Percentiles rank a stretch among this genome's conserved stretches.
phyloP scores from a whole-genome alignment of 2,888 invertebrate species.

The Bibio marci region DNA sequence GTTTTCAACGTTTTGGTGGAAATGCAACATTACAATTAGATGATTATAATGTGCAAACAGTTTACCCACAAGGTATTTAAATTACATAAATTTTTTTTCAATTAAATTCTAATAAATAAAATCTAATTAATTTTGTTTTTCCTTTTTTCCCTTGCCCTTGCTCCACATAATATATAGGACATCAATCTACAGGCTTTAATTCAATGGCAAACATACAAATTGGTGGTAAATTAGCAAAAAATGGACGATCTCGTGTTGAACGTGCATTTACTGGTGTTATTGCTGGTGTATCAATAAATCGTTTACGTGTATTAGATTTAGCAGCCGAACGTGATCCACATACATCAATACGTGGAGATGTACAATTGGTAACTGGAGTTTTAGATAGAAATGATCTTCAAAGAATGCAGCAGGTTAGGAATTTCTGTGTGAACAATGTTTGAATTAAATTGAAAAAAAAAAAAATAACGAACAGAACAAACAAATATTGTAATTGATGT shows the following conservation, averaged over 20 bases:
- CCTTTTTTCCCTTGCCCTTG: constrained; percentile 6
- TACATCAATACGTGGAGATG: constrained; percentile 65
- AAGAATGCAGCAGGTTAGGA: constrained; percentile 69
- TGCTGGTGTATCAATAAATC: constrained; percentile 79
- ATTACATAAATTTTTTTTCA: not conserved
- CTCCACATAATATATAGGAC: constrained; percentile 50
- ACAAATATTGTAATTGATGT: too few species aligned
- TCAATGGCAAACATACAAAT: constrained; percentile 78
- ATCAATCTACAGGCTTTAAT: constrained; percentile 76
- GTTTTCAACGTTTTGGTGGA: constrained; percentile 76
- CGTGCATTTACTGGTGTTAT: constrained; percentile 75
- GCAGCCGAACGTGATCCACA: constrained; percentile 69
- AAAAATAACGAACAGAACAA: too few species aligned
- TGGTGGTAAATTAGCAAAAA: constrained; percentile 49
- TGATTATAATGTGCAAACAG: constrained; percentile 69
- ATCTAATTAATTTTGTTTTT: not conserved
- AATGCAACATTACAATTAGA: constrained; percentile 85
- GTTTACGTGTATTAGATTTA: constrained; percentile 65
- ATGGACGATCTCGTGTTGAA: constrained; percentile 47
- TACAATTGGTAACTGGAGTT: constrained; percentile 56
- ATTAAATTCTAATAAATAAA: not conserved
- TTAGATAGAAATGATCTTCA: constrained; percentile 61
- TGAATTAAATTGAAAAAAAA: too few species aligned
- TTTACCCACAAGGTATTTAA: constrained; percentile 63
- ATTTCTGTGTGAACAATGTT: too few species aligned